phyloP scores from a whole-genome alignment of 2,888 invertebrate species.

The Auanema sp. region DNA sequence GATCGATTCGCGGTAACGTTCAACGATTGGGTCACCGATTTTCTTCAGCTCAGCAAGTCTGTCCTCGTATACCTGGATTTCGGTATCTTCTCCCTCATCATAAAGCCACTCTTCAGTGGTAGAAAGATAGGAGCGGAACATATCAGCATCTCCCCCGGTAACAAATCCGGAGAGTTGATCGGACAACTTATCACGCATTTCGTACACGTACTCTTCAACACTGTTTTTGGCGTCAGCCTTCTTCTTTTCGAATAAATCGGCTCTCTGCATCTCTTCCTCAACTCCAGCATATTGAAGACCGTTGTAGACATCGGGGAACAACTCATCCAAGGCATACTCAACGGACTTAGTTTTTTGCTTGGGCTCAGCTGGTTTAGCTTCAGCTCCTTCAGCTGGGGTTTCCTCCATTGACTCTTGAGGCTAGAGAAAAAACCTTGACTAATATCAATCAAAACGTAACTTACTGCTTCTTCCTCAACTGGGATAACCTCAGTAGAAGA shows the following conservation, averaged over 20 bases:
- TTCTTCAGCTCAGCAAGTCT: slow-evolving; percentile 70
- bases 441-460: slow-evolving; percentile 11
- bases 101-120: slow-evolving; percentile 94
- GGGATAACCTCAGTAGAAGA: slow-evolving; percentile 70
- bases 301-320: slow-evolving; percentile 13
- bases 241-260: slow-evolving; percentile 89
- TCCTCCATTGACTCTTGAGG: slow-evolving; percentile 37
- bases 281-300: slow-evolving; percentile 22
- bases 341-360: no score
- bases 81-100: slow-evolving; percentile 91
- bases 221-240: slow-evolving; percentile 93
- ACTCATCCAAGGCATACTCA: slow-evolving; percentile 5
- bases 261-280: slow-evolving; percentile 71
- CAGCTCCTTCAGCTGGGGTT: slow-evolving; percentile 21
- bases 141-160: slow-evolving; percentile 69
- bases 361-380: background rate
- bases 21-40: slow-evolving; percentile 86
- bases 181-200: slow-evolving; percentile 83
- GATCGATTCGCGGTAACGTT: slow-evolving; percentile 80
- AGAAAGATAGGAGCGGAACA: slow-evolving; percentile 72
- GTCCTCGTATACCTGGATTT: slow-evolving; percentile 72
- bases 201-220: slow-evolving; percentile 96
- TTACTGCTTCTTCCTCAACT: slow-evolving; percentile 41
- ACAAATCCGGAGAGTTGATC: slow-evolving; percentile 78
- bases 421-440: slow-evolving; percentile 12